phyloP scores from a whole-genome alignment of 2,888 invertebrate genomes.

The Chaetogeoica ovagalla region DNA sequence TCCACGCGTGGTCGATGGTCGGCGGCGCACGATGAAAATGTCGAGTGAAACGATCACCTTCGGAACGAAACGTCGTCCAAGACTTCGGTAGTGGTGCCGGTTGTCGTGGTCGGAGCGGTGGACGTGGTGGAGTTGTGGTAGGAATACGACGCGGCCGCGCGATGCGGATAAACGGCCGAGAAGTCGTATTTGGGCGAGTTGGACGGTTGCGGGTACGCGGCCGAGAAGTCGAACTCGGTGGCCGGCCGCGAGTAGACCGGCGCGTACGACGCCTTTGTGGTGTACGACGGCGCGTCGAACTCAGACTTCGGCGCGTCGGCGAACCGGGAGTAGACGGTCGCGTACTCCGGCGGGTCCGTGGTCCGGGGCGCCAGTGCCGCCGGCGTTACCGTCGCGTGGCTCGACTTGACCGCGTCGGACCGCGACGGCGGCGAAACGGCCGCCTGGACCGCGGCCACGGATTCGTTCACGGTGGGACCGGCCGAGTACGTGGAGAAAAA shows the following conservation, averaged over 20 bases:
- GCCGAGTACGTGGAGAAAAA: slow-evolving; percentile 76
- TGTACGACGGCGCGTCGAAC: background rate
- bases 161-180: background rate
- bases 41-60: too few species aligned
- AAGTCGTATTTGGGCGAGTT: background rate
- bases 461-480: slow-evolving; percentile 15
- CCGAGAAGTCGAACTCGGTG: background rate
- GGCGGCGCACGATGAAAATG: too few species aligned
- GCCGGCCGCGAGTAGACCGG: background rate
- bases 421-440: slow-evolving; percentile 8
- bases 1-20: too few species aligned
- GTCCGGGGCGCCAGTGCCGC: background rate
- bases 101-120: background rate
- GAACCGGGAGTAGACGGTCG: background rate
- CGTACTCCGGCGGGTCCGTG: background rate
- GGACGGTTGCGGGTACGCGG: background rate
- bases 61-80: slow-evolving; percentile 31
- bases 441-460: slow-evolving; percentile 23
- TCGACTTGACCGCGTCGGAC: background rate
- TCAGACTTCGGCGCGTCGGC: background rate
- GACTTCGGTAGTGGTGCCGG: background rate
- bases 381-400: background rate
- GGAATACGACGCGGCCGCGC: background rate
- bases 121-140: background rate
- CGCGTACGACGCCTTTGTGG: background rate